Base-by-base conservation (phyloP, 2,888 invertebrate species). In the Diplolepis rosae region DNA sequence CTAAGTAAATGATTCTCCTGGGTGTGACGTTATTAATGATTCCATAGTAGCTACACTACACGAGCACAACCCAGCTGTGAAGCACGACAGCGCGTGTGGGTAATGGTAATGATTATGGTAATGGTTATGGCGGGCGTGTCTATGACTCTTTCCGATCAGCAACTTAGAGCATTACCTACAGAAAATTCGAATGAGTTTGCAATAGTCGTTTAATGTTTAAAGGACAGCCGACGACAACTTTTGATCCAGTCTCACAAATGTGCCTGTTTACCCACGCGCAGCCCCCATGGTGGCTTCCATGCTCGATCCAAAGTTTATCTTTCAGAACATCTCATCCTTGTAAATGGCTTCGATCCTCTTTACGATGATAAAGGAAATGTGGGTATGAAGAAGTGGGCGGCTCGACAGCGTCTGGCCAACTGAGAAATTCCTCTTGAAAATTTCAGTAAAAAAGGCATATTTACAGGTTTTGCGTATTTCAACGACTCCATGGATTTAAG, bases 71-170 rank as follows among this genome's bases (percentile, higher is more conserved):
- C 4, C 35, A 35, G 35, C 56, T 56, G 56, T 56, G 56, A 56
- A 35, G 35, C 32, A 56, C 56, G 56, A 24, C 22, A 56, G 32
- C 22, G 56, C 56, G 35, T 56, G 56, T 56, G 56, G 70, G 72
- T 72, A 69, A 75, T 39, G 70, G 48, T 71, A 72, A 75, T 71
- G 75, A 70, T 69, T 71, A 75, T 69, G 56, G 70, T 65, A 67
- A 72, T 66, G 70, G 65, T 74, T 52, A 52, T 52, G 7, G 52
- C 52, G 52, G 52, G 35, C 22, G 56, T 56, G 52, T 30, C 52
- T 52, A 52, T 30, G 52, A 52, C 52, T 52, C 30, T 52, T 28
- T 30, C 28, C 9, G 11, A 9, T 11, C 11, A 11, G 11, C 54
- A 2, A 54, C 54, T 32, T 30, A 4, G 18, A 54, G 18, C 15